These are phyloP conservation scores for Apamea sordens DNA, from an alignment of 2,888 invertebrate genomes.

Conservation along the genomic window DNA sequence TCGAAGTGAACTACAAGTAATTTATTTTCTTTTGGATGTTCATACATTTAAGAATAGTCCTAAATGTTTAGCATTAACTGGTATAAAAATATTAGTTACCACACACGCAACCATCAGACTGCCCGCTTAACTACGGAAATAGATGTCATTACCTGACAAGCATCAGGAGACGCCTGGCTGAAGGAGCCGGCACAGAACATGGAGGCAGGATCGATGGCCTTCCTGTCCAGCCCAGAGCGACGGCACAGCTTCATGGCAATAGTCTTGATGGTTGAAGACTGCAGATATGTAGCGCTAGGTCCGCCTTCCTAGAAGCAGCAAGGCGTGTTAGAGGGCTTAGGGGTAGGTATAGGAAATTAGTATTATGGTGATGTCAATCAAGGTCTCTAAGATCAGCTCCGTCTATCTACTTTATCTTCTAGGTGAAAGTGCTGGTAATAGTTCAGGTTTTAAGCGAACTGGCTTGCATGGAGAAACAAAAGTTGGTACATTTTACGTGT, in stretches of 20 bases:
- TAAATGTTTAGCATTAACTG: neutral
- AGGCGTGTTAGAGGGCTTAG: neutral
- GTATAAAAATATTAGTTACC: neutral
- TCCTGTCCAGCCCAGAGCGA: conserved; percentile 81
- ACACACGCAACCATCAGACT: neutral
- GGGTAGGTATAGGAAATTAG: neutral
- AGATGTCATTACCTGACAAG: conserved; percentile 78
- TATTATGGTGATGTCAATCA: neutral
- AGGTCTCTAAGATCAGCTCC: neutral
- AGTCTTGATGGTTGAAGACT: conserved; percentile 83
- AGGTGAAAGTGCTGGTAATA: neutral
- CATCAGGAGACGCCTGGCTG: conserved; percentile 86
- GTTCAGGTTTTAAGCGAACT: no score
- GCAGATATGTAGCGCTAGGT: conserved; percentile 82
- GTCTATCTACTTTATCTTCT: neutral
- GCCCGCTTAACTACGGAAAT: neutral
- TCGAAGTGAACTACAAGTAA: neutral
- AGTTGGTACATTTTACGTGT: neutral
- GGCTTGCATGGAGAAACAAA: neutral
- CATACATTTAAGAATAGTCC: neutral
- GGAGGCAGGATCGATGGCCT: conserved; percentile 83
- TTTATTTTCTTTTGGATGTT: neutral
- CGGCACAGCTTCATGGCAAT: conserved; percentile 87
- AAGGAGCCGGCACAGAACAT: conserved; percentile 90
- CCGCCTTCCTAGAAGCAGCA: conserved; percentile 80